Evolutionary conservation across 1,140 invertebrate species (phyloP).

Genomic region (Bicyclus anynana): DNA sequence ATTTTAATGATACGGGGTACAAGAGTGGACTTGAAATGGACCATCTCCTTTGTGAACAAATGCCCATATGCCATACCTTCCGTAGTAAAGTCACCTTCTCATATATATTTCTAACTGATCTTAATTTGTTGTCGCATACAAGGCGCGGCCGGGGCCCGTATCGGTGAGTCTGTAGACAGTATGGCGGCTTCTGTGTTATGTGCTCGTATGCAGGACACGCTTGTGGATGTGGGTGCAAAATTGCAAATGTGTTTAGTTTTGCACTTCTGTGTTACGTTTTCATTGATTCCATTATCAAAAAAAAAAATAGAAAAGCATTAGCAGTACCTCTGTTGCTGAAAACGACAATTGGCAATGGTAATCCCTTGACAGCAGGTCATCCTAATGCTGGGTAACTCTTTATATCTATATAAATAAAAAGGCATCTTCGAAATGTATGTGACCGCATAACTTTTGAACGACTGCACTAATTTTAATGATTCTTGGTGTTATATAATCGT

Average conservation of each 20-base stretch:
- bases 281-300: neutral
- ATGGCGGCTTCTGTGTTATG: constrained; percentile 42
- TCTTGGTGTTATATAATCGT: no score
- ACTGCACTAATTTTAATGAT: no score
- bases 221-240: constrained; percentile 39
- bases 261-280: constrained; percentile 12
- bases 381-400: no score
- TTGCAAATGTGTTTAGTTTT: constrained; percentile 28
- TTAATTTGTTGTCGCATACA: constrained; percentile 31
- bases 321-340: no score
- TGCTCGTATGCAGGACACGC: constrained; percentile 36
- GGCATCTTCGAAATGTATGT: no score
- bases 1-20: no score
- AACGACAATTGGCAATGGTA: no score
- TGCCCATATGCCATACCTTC: neutral
- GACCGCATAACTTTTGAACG: no score
- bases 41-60: neutral
- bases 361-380: no score
- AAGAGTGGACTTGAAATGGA: no score
- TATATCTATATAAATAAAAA: no score
- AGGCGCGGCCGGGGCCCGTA: constrained; percentile 75
- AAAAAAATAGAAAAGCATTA: constrained; percentile 22
- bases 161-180: constrained; percentile 70
- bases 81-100: no score
- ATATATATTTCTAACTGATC: constrained; percentile 6